phyloP scores from a whole-genome alignment of 1,140 invertebrate species.

The Cataglyphis hispanica region DNA sequence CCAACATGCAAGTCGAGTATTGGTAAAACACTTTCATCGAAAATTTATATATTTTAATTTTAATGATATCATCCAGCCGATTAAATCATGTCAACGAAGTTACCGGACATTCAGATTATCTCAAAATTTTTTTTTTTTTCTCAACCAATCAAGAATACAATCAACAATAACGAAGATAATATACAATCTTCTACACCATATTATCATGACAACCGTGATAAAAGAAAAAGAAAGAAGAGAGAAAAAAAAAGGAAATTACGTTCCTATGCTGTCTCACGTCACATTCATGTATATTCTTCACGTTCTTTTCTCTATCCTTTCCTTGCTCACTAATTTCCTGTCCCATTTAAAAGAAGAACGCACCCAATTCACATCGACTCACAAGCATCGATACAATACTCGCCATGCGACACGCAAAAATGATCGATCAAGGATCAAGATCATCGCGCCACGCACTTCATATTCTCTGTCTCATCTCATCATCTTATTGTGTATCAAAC shows the following conservation, averaged over 20 bases:
- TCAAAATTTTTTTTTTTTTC: constrained; percentile 10
- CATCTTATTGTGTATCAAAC: background rate
- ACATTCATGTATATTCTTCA: background rate
- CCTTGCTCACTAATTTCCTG: background rate
- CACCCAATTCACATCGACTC: constrained; percentile 8
- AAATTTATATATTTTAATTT: constrained; percentile 36
- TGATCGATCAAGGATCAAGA: constrained; percentile 23
- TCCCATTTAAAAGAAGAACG: background rate
- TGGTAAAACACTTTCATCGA: constrained; percentile 55
- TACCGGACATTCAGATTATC: constrained; percentile 20
- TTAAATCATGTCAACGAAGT: constrained; percentile 36
- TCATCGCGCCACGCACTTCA: constrained; percentile 9
- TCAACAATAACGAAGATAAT: background rate
- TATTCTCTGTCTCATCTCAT: background rate
- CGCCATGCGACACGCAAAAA: constrained; percentile 32
- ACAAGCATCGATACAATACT: constrained; percentile 34
- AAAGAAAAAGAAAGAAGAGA: constrained; percentile 27
- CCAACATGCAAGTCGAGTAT: constrained; percentile 42
- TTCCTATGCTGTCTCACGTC: background rate
- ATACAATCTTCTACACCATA: background rate
- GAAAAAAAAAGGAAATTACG: constrained; percentile 28
- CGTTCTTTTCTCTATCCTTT: background rate
- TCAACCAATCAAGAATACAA: background rate
- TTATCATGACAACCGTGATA: constrained; percentile 17
- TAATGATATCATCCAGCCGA: constrained; percentile 24